Evolutionary conservation across 2,113 vertebrate species (phyloP), one percentile per base, ranked within the genome.

Genomic region (Nothocercus nigrocapillus): DNA sequence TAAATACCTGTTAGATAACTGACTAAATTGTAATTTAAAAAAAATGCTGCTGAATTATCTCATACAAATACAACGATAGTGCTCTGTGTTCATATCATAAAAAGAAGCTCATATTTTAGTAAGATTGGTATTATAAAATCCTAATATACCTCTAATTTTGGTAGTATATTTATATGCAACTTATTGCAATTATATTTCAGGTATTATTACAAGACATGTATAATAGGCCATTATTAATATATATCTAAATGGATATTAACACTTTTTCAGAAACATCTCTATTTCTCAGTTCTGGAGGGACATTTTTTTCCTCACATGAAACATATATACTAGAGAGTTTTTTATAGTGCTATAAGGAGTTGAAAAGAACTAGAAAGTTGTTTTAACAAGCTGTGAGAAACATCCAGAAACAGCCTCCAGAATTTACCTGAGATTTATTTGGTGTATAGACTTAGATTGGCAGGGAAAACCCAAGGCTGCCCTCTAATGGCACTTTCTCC

Each of bases 371-470:
- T 56, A 30, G 15, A 56, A 56, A 56, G 51, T 53, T 53, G 27
- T 51, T 86, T 16, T 47, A 61, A 4, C 1, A 3, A 28, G 24
- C 30, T 7, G 24, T 27, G 19, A 34, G 61, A 67, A 86, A 44
- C 25, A 49, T 32, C 7, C 25, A 45, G 72, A 67, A 34, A 51
- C 21, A 53, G 40, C 40, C 12, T 49, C 44, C 11, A 5, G 11
- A 64, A 14, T 5, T 63, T 32, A 67, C 40, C 15, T 67, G 20
- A 53, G 53, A 28, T 0, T 5, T 18, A 1, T 5, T 38, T 68
- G 49, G 7, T 0, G 0, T 16, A 2, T 3, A 2, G 28, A 4
- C 3, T 92, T 38, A 32, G 30, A 17, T 2, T 21, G 51, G 13
- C 9, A 32, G 72, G 59, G 38, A 40, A 82, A 54, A 82, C 47